A percentile compares a stretch with the other conserved stretches of the same genome.
Conservation (phyloP, 64 coral and sea anemone genomes). For the Dendronephthya gigantea region DNA sequence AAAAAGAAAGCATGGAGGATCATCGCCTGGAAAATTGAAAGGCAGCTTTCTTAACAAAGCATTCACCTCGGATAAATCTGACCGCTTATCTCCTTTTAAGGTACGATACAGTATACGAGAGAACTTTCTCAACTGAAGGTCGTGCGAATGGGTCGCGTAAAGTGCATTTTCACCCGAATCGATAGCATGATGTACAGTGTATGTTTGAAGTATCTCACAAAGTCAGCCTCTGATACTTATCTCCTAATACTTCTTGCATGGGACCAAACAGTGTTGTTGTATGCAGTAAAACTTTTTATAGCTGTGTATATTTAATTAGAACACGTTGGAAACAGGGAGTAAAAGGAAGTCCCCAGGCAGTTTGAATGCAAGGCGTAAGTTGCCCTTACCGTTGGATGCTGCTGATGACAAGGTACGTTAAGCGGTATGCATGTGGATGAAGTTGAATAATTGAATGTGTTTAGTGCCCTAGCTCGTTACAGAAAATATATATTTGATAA, state of each 20-base stretch:
- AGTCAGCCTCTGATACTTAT: too few relatives aligned
- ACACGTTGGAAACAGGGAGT: neutral
- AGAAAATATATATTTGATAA: too few relatives aligned
- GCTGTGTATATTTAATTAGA: neutral
- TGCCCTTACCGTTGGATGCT: constrained; percentile 70
- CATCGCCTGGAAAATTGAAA: constrained; percentile 3
- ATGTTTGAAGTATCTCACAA: too few relatives aligned
- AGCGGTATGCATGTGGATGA: neutral
- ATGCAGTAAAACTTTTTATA: too few relatives aligned
- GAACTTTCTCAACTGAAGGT: too few relatives aligned
- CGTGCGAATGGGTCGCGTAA: too few relatives aligned
- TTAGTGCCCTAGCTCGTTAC: too few relatives aligned
- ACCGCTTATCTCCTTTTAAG: neutral
- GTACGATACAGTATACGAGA: neutral
- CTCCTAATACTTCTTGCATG: too few relatives aligned
- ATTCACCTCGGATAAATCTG: neutral
- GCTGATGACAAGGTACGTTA: constrained; percentile 55
- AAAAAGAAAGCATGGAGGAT: neutral
- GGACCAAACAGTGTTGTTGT: too few relatives aligned
- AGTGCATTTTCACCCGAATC: too few relatives aligned
- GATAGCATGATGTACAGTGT: too few relatives aligned
- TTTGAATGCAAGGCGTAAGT: constrained; percentile 69
- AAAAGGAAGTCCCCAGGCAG: constrained; percentile 34
- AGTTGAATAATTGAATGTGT: too few relatives aligned
- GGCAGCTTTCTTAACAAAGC: neutral